Conservation (phyloP, 2,888 invertebrate species). For the Bembecia ichneumoniformis region DNA sequence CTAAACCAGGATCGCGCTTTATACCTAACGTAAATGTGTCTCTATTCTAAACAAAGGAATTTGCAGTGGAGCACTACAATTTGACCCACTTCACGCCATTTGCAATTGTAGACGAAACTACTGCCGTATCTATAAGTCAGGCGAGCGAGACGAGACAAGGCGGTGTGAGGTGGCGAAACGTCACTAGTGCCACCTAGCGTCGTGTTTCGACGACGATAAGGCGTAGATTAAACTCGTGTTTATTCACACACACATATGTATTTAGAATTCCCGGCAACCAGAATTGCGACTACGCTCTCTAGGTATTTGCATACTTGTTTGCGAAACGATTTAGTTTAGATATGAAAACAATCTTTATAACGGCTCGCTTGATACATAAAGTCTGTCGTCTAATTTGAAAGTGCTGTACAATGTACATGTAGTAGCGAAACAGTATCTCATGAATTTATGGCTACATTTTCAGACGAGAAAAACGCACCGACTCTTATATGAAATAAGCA, state of each 20-base stretch:
- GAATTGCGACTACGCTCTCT: slow-evolving; percentile 45
- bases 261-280: slow-evolving; percentile 55
- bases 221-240: slow-evolving; percentile 65
- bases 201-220: slow-evolving; percentile 43
- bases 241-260: slow-evolving; percentile 48
- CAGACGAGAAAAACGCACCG: no score
- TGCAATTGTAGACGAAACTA: not conserved
- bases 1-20: not conserved
- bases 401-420: not conserved
- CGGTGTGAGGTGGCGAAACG: slow-evolving; percentile 10
- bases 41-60: not conserved
- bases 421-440: no score
- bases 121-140: not conserved
- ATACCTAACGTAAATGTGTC: not conserved
- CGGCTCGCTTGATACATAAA: not conserved
- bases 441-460: no score
- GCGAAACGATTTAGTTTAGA: slow-evolving; percentile 54
- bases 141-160: not conserved
- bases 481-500: no score
- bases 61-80: not conserved
- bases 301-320: slow-evolving; percentile 63
- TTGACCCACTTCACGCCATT: not conserved
- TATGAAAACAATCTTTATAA: slow-evolving; percentile 11
- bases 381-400: not conserved
- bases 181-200: slow-evolving; percentile 14